Conservation (phyloP, 2,797 vertebrate genomes). For the Liparis tanakae region DNA sequence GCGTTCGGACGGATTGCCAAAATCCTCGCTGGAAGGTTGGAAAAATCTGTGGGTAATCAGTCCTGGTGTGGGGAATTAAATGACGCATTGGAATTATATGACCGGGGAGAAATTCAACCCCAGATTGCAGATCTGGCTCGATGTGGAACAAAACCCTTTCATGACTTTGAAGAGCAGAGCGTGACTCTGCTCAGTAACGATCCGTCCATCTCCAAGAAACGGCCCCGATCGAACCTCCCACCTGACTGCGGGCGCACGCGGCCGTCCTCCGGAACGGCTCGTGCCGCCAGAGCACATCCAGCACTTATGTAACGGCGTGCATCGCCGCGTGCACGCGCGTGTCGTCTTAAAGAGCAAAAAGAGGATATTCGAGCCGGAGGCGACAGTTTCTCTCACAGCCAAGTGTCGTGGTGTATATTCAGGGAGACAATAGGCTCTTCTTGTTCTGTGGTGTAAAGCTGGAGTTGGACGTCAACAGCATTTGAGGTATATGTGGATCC, state of each 20-base stretch:
- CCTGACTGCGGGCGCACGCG: conserved; percentile 16
- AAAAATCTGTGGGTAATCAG: conserved; percentile 37
- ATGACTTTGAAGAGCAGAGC: conserved; percentile 20
- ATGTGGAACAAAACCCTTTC: conserved; percentile 28
- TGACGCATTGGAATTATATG: conserved; percentile 15
- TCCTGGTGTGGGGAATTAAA: conserved; percentile 19
- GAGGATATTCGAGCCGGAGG: conserved; percentile 8
- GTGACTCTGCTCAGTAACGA: conserved; percentile 19
- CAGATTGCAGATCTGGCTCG: conserved; percentile 46
- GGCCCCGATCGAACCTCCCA: conserved; percentile 8
- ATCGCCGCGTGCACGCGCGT: conserved; percentile 19
- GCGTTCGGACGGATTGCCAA: conserved; percentile 20
- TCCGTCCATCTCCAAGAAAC: conserved; percentile 10
- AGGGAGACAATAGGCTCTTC: neutral
- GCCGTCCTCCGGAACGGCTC: conserved; percentile 51
- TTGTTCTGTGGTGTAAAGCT: neutral
- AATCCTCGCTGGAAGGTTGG: conserved; percentile 35
- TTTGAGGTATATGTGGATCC: neutral
- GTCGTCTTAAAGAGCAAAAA: conserved; percentile 11
- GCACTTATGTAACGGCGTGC: conserved; percentile 51
- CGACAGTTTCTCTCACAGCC: conserved; percentile 9
- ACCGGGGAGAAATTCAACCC: conserved; percentile 30
- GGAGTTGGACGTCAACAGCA: neutral
- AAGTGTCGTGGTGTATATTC: neutral
- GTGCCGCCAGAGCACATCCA: conserved; percentile 71